Percentiles rank a stretch among this genome's conserved stretches.
Evolutionary conservation across 2,113 vertebrate species (phyloP).

Genomic region (Xiphorhynchus elegans): DNA sequence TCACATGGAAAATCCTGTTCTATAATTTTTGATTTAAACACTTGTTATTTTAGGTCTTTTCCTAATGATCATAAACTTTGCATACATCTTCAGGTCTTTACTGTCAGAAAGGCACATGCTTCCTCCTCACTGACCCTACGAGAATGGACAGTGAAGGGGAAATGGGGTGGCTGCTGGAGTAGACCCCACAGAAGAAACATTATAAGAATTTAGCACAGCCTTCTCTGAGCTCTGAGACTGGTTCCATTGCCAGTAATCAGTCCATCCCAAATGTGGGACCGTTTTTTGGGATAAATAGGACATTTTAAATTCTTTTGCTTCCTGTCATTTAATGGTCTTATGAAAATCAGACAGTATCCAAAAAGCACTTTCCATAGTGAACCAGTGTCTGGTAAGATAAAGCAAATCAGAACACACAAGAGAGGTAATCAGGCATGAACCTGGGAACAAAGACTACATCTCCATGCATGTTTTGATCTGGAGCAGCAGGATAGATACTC

Average conservation of each 20-base stretch:
- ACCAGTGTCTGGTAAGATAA: neutral
- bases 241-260: neutral
- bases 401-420: neutral
- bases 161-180: neutral
- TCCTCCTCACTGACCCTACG: neutral
- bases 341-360: neutral
- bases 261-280: neutral
- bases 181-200: neutral
- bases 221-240: neutral
- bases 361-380: neutral
- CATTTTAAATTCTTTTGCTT: neutral
- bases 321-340: neutral
- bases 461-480: neutral
- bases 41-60: neutral
- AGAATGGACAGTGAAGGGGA: neutral
- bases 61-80: neutral
- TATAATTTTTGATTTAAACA: fast-evolving
- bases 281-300: neutral
- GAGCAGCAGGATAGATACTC: neutral
- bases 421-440: neutral
- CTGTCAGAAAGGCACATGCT: neutral
- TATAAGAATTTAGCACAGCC: neutral
- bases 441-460: neutral
- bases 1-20: neutral
- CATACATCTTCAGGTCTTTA: neutral